A percentile compares a stretch with the other conserved stretches of the same genome.
Conservation (phyloP, 2,888 invertebrate species). For the Allophyes oxyacanthae region DNA sequence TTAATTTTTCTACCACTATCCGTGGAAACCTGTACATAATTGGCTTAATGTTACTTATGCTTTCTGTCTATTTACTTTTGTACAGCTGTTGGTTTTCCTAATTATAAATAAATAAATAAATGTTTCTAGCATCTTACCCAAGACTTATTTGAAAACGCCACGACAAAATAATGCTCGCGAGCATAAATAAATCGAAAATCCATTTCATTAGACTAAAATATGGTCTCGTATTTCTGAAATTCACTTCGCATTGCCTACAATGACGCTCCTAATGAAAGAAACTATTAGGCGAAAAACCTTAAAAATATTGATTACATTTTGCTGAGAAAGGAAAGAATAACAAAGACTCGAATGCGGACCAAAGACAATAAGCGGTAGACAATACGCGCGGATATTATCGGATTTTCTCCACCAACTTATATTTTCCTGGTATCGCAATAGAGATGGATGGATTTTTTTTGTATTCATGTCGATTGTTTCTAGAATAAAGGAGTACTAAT, state of each 20-base stretch:
- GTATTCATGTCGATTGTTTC: conserved; percentile 37
- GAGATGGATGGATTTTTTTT: conserved; percentile 33
- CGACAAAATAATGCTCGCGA: too few species aligned
- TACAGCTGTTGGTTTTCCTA: too few species aligned
- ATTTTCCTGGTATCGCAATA: conserved; percentile 57
- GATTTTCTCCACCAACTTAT: conserved; percentile 57
- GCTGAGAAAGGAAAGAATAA: conserved; percentile 42
- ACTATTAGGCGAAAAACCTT: conserved; percentile 47
- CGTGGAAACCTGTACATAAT: too few species aligned
- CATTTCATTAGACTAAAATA: conserved; percentile 38
- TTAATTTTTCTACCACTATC: too few species aligned
- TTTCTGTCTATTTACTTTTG: too few species aligned
- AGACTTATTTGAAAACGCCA: too few species aligned
- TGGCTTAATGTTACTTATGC: too few species aligned
- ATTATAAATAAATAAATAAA: too few species aligned
- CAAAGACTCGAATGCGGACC: conserved; percentile 48
- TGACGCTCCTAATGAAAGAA: conserved; percentile 45
- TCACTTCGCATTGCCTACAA: conserved; percentile 24
- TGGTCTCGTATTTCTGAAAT: conserved; percentile 17
- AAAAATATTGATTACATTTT: conserved; percentile 42
- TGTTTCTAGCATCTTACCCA: too few species aligned
- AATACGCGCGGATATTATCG: conserved; percentile 61
- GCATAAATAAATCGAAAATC: conserved; percentile 14
- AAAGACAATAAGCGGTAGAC: conserved; percentile 61
- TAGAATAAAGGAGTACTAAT: conserved; percentile 8